Percentiles rank a stretch among this genome's conserved stretches.
These are phyloP conservation scores for Sinocyclocheilus grahami DNA, from an alignment of 2,113 vertebrate species.

Conservation along the genomic window DNA sequence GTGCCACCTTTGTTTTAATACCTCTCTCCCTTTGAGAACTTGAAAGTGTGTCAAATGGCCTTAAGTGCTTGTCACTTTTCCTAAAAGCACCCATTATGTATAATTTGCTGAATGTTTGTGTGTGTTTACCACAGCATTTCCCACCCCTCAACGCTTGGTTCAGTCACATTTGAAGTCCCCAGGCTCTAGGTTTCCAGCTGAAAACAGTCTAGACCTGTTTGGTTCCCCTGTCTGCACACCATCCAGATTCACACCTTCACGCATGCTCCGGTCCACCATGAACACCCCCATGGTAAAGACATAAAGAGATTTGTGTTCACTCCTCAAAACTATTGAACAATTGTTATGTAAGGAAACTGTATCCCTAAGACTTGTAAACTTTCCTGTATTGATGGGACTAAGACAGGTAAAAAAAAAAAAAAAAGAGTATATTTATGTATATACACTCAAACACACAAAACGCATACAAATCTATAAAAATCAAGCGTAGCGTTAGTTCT, in stretches of 20 bases:
- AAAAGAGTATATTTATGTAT: too few species aligned
- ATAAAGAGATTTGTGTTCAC: not conserved
- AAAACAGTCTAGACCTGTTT: conserved; percentile 68
- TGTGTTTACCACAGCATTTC: conserved; percentile 54
- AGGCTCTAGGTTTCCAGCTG: not conserved
- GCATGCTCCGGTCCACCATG: conserved; percentile 31
- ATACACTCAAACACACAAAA: too few species aligned
- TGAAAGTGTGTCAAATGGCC: not conserved
- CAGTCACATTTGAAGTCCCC: not conserved
- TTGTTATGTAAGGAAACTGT: not conserved
- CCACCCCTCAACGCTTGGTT: conserved; percentile 53
- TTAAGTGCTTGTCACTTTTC: not conserved
- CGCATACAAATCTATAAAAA: too few species aligned
- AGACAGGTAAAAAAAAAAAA: too few species aligned
- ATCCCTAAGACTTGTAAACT: not conserved
- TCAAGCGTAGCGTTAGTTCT: too few species aligned
- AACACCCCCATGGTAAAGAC: conserved; percentile 56
- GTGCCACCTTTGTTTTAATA: not conserved
- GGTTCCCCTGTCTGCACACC: conserved; percentile 51
- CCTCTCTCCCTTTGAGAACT: not conserved
- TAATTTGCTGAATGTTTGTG: not conserved
- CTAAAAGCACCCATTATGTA: not conserved
- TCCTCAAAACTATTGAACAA: not conserved
- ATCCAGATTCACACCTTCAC: conserved; percentile 46
- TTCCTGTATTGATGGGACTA: not conserved